Evolutionary conservation across 2,888 invertebrate genomes (phyloP).

Genomic region (Dasysyrphus albostriatus): DNA sequence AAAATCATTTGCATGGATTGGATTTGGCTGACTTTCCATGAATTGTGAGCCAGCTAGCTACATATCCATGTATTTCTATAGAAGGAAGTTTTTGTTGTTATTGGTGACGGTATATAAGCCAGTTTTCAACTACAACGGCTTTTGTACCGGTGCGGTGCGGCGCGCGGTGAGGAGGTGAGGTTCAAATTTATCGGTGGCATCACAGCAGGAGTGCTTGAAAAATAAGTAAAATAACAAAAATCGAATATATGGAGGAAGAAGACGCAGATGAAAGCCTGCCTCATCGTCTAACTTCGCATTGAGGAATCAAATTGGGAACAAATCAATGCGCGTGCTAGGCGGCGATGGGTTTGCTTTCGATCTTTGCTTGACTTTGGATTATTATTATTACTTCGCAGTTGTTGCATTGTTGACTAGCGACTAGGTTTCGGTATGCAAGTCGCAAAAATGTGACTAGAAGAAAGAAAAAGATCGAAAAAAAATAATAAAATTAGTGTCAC

Average conservation of each 20-base stretch:
- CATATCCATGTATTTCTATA: not conserved
- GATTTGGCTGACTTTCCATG: slow-evolving; percentile 23
- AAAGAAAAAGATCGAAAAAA: slow-evolving; percentile 21
- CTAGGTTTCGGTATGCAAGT: slow-evolving; percentile 16
- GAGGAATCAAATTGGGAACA: slow-evolving; percentile 51
- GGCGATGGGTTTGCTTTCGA: slow-evolving; percentile 47
- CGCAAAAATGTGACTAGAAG: slow-evolving; percentile 24
- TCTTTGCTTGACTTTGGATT: slow-evolving; percentile 14
- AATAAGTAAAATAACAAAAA: slow-evolving; percentile 5
- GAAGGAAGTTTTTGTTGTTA: slow-evolving; percentile 21
- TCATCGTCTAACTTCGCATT: slow-evolving; percentile 15
- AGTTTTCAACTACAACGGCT: slow-evolving; percentile 41
- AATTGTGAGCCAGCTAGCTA: slow-evolving; percentile 15
- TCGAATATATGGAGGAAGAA: slow-evolving; percentile 34
- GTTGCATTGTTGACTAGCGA: not conserved
- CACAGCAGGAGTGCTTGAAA: slow-evolving; percentile 42
- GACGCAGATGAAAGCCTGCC: slow-evolving; percentile 30
- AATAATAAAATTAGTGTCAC: slow-evolving; percentile 50
- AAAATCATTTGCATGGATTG: slow-evolving; percentile 26
- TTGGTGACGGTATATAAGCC: slow-evolving; percentile 1
- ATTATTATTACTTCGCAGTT: slow-evolving; percentile 23
- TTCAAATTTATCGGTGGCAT: slow-evolving; percentile 60
- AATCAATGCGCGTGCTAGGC: slow-evolving; percentile 48
- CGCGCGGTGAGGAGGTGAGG: slow-evolving; percentile 16
- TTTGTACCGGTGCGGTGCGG: slow-evolving; percentile 13